Base-by-base conservation (phyloP, 2,113 vertebrate species). In the Rhipidura dahli region DNA sequence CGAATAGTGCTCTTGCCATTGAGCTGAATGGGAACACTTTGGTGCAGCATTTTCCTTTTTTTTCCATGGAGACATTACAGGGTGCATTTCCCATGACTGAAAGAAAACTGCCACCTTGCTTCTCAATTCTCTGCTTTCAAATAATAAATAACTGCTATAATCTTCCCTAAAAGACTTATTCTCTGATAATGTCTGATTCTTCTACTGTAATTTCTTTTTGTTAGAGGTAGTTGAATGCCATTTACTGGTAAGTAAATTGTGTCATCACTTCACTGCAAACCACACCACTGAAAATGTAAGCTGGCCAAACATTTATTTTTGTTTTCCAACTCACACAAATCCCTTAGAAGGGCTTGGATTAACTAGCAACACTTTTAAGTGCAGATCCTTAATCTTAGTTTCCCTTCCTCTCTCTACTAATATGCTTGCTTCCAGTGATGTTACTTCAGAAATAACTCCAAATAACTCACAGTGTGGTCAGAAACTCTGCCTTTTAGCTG, bases 111-210 rank as follows among this genome's bases (percentile, higher is more conserved):
- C 69, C 92, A 84, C 96, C 92, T 90, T 87, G 88, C 80, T 93
- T 91, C 92, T 94, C 88, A 72, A 49, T 31, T 53, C 91, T 81
- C 60, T 81, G 75, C 95, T 96, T 95, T 95, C 93, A 94, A 65
- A 90, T 83, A 81, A 87, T 93, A 96, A 92, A 79, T 92, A 94
- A 96, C 68, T 79, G 91, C 95, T 95, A 93, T 91, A 92, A 94
- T 88, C 83, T 91, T 51, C 68, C 7, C 5, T 66, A 87, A 90
- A 95, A 79, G 87, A 96, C 64, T 86, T 84, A 90, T 80, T 59
- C 61, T 86, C 89, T 96, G 87, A 78, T 82, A 87, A 86, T 73
- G 81, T 71, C 93, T 68, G 68, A 72, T 94, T 95, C 93, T 93
- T 78, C 90, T 71, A 57, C 71, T 85, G 82, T 95, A 88, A 96